A percentile compares a stretch with the other conserved stretches of the same genome.
Conservation (phyloP, 30 jellyfish, hydroid and myxozoan genomes). For the Hydractinia echinata region DNA sequence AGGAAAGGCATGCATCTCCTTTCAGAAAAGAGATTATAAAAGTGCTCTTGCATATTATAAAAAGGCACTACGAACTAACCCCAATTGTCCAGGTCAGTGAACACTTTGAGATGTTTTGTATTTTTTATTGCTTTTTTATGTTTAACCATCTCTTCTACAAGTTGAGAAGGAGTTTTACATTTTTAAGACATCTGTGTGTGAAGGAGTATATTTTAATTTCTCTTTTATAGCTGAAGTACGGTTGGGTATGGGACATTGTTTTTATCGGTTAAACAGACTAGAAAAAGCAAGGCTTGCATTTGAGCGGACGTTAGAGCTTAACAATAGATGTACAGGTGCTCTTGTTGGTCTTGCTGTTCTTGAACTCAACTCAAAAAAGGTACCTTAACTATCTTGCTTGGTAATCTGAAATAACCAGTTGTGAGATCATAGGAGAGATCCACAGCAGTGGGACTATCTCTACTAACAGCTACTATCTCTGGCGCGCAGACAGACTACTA, state of each 20-base stretch:
- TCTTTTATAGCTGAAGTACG: conserved; percentile 82
- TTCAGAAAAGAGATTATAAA: conserved; percentile 83
- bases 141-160: background rate
- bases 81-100: conserved; percentile 75
- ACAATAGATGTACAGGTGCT: conserved; percentile 85
- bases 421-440: background rate
- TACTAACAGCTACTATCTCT: too few species aligned
- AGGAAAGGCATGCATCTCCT: conserved; percentile 94
- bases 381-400: background rate
- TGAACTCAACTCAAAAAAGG: conserved; percentile 76
- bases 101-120: background rate
- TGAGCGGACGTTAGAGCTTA: conserved; percentile 72
- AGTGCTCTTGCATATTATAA: conserved; percentile 82
- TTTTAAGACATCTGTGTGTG: too few species aligned
- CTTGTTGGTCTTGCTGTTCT: conserved; percentile 78
- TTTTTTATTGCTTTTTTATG: background rate
- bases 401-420: background rate
- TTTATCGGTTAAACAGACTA: conserved; percentile 61
- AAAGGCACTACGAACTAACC: conserved; percentile 82
- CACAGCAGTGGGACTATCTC: too few species aligned
- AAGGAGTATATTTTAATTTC: background rate
- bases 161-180: too few species aligned
- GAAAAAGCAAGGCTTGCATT: conserved; percentile 94
- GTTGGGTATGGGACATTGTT: conserved; percentile 95
- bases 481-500: too few species aligned